A percentile compares a stretch with the other conserved stretches of the same genome.
phyloP scores from a whole-genome alignment of 2,888 invertebrate species.

The Quadroppia sp. region DNA sequence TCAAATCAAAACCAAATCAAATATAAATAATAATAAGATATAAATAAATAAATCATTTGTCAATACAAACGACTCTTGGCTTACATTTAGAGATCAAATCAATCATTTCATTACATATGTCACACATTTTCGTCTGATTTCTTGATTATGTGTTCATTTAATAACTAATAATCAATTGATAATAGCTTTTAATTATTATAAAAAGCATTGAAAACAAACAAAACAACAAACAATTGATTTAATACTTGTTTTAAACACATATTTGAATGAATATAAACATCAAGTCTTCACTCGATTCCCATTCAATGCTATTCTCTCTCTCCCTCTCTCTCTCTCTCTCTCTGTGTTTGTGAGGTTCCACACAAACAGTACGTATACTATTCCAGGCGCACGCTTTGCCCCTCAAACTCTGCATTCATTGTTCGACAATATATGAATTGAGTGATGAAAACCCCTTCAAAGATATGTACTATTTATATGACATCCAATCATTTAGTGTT shows the following conservation, averaged over 20 bases:
- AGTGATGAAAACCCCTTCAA: too few relatives aligned
- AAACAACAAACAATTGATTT: background rate
- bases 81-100: slow-evolving; percentile 81
- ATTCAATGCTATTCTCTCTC: background rate
- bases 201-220: background rate
- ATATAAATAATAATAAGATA: slow-evolving; percentile 29
- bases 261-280: slow-evolving; percentile 1
- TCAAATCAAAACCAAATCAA: too few relatives aligned
- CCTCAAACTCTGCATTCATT: background rate
- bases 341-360: too few relatives aligned
- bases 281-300: too few relatives aligned
- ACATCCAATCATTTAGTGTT: slow-evolving; percentile 10
- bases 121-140: slow-evolving; percentile 66
- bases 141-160: background rate
- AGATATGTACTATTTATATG: too few relatives aligned
- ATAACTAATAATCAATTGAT: background rate
- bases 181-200: background rate
- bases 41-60: slow-evolving; percentile 26
- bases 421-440: background rate
- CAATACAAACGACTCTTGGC: slow-evolving; percentile 52
- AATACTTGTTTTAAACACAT: too few relatives aligned
- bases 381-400: background rate
- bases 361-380: background rate
- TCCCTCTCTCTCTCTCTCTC: background rate
- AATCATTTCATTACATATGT: slow-evolving; percentile 89